Conservation (phyloP, 2,797 vertebrate genomes). For the Ibycter americanus region DNA sequence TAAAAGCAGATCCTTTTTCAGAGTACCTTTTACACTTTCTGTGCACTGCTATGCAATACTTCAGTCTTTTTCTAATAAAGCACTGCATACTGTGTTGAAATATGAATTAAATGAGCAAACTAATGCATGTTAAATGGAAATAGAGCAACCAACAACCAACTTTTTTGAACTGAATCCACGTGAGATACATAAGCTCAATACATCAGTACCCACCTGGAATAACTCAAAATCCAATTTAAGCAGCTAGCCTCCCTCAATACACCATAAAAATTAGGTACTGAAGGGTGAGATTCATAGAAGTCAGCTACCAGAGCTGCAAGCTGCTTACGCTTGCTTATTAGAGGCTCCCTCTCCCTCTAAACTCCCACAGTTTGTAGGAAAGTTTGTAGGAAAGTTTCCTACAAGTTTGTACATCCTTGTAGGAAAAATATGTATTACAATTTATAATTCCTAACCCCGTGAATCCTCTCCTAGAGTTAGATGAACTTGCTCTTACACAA, state of each 20-base stretch:
- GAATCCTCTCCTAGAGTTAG: background rate
- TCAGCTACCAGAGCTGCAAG: background rate
- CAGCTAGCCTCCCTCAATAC: background rate
- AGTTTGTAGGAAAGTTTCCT: too few relatives aligned
- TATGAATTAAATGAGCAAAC: background rate
- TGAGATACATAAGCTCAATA: background rate
- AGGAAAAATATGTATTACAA: background rate
- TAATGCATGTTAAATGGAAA: background rate
- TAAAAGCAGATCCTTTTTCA: background rate
- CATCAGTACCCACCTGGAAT: background rate
- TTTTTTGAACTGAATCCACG: background rate
- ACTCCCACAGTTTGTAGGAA: background rate
- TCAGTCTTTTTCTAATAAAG: background rate
- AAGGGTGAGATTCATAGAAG: background rate
- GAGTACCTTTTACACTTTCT: background rate
- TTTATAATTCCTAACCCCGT: background rate
- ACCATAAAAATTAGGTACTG: background rate
- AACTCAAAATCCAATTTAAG: background rate
- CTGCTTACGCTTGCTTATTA: background rate
- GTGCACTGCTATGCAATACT: background rate
- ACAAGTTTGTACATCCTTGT: too few relatives aligned
- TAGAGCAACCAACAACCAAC: background rate
- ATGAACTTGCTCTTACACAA: background rate
- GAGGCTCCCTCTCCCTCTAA: background rate
- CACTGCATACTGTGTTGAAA: background rate